Conservation (phyloP, 1,140 invertebrate genomes). For the Sitophilus oryzae region DNA sequence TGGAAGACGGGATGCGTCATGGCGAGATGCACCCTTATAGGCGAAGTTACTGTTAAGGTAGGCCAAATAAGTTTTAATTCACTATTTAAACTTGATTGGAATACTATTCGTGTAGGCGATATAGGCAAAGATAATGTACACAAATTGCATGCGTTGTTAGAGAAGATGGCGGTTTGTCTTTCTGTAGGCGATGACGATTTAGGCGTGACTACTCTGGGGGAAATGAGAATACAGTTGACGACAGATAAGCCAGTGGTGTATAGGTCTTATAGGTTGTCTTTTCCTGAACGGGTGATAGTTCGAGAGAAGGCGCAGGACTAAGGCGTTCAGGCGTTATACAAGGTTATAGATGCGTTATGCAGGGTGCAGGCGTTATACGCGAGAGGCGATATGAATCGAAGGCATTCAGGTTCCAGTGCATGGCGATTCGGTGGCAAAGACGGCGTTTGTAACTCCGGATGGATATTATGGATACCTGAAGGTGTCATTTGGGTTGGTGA, state of each 20-base stretch:
- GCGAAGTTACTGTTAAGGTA: too few relatives aligned
- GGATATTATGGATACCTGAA: conserved; percentile 43
- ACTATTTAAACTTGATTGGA: too few relatives aligned
- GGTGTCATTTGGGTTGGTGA: conserved; percentile 46
- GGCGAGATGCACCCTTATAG: too few relatives aligned
- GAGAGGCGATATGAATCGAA: conserved; percentile 23
- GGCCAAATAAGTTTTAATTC: too few relatives aligned
- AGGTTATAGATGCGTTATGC: conserved; percentile 22
- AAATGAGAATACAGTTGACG: too few relatives aligned
- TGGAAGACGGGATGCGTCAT: too few relatives aligned
- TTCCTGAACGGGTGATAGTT: not conserved
- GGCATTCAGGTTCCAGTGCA: conserved; percentile 31
- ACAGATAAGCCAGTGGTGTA: not conserved
- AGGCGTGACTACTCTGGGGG: too few relatives aligned
- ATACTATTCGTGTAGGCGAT: too few relatives aligned
- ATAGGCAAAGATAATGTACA: too few relatives aligned
- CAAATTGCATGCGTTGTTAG: too few relatives aligned
- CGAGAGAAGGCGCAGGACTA: not conserved
- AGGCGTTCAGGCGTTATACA: conserved; percentile 20
- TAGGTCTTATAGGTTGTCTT: not conserved
- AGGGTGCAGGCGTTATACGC: conserved; percentile 35
- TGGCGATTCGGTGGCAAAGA: conserved; percentile 36
- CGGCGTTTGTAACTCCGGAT: conserved; percentile 41
- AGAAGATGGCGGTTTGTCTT: too few relatives aligned
- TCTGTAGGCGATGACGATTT: too few relatives aligned